These are phyloP conservation scores for Phycodurus eques DNA, from an alignment of 2,113 vertebrate genomes.

Conservation along the genomic window DNA sequence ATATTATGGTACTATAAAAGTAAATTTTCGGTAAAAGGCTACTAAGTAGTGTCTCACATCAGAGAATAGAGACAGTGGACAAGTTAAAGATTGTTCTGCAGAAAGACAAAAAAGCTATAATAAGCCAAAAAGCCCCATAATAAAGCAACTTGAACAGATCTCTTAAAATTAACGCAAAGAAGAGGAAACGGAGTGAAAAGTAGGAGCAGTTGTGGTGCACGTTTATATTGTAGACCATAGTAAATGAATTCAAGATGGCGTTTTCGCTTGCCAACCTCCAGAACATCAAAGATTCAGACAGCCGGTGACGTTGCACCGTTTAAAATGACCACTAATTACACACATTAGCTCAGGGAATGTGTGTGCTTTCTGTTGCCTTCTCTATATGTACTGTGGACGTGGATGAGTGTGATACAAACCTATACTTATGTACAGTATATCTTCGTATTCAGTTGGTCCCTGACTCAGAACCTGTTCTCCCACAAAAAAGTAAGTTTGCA, in stretches of 20 bases:
- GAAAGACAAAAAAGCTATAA: background rate
- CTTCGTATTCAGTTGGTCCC: background rate
- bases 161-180: background rate
- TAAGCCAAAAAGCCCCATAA: background rate
- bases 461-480: background rate
- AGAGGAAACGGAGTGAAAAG: conserved; percentile 51
- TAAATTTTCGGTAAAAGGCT: no score
- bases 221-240: conserved; percentile 77
- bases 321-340: conserved; percentile 87
- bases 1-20: no score
- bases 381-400: conserved; percentile 4
- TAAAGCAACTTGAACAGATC: background rate
- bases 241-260: conserved; percentile 90
- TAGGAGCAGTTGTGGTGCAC: conserved; percentile 58
- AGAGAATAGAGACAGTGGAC: background rate
- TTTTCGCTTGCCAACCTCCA: conserved; percentile 73
- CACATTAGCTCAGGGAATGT: conserved; percentile 65
- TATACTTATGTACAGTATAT: background rate
- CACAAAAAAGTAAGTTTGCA: background rate
- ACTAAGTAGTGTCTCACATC: background rate
- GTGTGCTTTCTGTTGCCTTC: conserved; percentile 3
- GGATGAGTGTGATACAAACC: background rate
- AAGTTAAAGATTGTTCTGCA: background rate
- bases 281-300: conserved; percentile 79
- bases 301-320: conserved; percentile 71